These are phyloP conservation scores for Cyanoramphus novaezelandiae DNA, from an alignment of 2,113 vertebrate species.

Conservation along the genomic window DNA sequence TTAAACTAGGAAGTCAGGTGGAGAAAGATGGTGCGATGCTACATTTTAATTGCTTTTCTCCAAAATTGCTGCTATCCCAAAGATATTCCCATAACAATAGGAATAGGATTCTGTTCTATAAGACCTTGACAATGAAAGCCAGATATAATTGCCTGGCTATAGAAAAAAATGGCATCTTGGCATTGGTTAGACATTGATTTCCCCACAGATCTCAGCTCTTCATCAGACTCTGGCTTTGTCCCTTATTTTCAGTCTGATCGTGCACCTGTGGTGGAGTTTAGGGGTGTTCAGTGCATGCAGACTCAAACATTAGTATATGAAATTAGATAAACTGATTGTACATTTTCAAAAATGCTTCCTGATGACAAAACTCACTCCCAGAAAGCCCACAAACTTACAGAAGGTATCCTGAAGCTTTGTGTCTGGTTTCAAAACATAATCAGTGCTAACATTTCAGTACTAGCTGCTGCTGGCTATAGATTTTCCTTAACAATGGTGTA, in stretches of 20 bases:
- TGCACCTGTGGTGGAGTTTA: neutral
- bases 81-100: neutral
- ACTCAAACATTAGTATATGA: neutral
- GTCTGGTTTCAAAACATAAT: neutral
- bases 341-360: neutral
- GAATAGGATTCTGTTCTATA: neutral
- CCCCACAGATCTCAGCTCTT: neutral
- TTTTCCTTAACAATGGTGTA: neutral
- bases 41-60: neutral
- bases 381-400: neutral
- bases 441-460: accelerated
- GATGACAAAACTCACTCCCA: neutral
- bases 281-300: neutral
- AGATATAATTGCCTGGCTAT: neutral
- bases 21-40: neutral
- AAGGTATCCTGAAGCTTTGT: neutral
- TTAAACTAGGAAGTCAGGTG: neutral
- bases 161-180: neutral
- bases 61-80: neutral
- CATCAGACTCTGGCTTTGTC: neutral
- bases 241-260: neutral
- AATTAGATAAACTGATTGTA: neutral
- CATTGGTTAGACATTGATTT: neutral
- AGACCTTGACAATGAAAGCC: neutral
- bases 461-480: neutral